A percentile compares a stretch with the other conserved stretches of the same genome.
phyloP scores from a whole-genome alignment of 2,888 invertebrate species.

The Tipula lateralis region DNA sequence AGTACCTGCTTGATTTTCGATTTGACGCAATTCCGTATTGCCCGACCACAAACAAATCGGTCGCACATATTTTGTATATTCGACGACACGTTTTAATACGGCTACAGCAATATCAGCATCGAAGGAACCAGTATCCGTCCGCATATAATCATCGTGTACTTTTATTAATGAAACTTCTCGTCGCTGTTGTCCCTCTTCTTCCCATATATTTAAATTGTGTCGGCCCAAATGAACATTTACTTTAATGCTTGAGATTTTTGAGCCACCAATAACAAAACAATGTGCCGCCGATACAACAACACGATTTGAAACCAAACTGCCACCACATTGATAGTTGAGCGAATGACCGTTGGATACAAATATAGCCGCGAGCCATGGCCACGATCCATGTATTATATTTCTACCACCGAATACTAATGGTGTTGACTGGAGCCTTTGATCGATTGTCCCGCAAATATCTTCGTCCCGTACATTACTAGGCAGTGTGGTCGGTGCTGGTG shows the following conservation, averaged over 20 bases:
- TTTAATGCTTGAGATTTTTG: slow-evolving; percentile 37
- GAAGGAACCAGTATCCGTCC: slow-evolving; percentile 44
- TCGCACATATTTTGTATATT: slow-evolving; percentile 43
- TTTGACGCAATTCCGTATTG: slow-evolving; percentile 40
- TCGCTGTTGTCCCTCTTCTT: slow-evolving; percentile 41
- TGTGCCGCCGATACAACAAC: slow-evolving; percentile 50
- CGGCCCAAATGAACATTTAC: slow-evolving; percentile 50
- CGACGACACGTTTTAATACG: slow-evolving; percentile 48
- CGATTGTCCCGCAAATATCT: slow-evolving; percentile 19
- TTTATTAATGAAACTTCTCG: background rate
- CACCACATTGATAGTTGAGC: slow-evolving; percentile 47
- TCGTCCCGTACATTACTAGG: background rate
- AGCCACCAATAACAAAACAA: slow-evolving; percentile 39
- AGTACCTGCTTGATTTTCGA: slow-evolving; percentile 50
- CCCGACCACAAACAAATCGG: slow-evolving; percentile 56
- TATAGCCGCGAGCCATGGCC: slow-evolving; percentile 67
- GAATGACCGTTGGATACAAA: slow-evolving; percentile 50
- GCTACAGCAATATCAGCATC: slow-evolving; percentile 54
- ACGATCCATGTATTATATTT: slow-evolving; percentile 51
- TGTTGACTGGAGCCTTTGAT: background rate
- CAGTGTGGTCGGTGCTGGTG: background rate
- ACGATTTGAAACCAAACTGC: slow-evolving; percentile 44
- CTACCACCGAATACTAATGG: slow-evolving; percentile 42
- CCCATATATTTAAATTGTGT: slow-evolving; percentile 49
- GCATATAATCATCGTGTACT: slow-evolving; percentile 49